These are phyloP conservation scores for Choloepus hoffmanni DNA, from an alignment of 2,113 vertebrate species.

Conservation along the genomic window DNA sequence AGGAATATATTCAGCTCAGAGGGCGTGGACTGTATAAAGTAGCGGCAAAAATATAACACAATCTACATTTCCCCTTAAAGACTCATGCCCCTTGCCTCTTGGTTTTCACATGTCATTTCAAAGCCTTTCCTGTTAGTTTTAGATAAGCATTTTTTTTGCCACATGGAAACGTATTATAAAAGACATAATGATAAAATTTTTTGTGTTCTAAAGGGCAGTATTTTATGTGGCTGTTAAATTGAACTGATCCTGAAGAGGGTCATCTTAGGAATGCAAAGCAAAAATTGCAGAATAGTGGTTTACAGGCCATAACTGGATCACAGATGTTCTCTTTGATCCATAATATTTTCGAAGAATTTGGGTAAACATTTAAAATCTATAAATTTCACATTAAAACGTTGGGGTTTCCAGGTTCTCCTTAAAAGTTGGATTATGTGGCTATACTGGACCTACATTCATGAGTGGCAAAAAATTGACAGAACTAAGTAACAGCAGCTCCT, in stretches of 20 bases:
- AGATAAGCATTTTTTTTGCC: conserved; percentile 8
- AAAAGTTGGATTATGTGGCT: not conserved
- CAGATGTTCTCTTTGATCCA: not conserved
- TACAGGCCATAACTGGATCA: not conserved
- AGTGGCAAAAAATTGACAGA: not conserved
- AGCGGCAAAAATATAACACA: conserved; percentile 23
- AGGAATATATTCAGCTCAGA: conserved; percentile 67
- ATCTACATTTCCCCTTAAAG: conserved; percentile 56
- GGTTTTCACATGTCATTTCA: conserved; percentile 41
- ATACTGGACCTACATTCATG: not conserved
- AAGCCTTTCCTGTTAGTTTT: conserved; percentile 67
- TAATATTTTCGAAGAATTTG: conserved; percentile 6
- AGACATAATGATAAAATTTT: conserved; percentile 59
- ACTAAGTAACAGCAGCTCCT: not conserved
- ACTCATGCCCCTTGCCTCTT: not conserved
- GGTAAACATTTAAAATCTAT: conserved; percentile 38
- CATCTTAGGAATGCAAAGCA: not conserved
- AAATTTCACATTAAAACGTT: not conserved
- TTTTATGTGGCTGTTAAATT: conserved; percentile 18
- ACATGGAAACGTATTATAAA: not conserved
- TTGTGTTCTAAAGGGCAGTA: conserved; percentile 10
- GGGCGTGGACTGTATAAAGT: conserved; percentile 52
- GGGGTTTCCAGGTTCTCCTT: not conserved
- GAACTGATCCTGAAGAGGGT: not conserved
- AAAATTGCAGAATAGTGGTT: not conserved